phyloP scores from a whole-genome alignment of 1,140 invertebrate genomes.

The Nasonia giraulti region DNA sequence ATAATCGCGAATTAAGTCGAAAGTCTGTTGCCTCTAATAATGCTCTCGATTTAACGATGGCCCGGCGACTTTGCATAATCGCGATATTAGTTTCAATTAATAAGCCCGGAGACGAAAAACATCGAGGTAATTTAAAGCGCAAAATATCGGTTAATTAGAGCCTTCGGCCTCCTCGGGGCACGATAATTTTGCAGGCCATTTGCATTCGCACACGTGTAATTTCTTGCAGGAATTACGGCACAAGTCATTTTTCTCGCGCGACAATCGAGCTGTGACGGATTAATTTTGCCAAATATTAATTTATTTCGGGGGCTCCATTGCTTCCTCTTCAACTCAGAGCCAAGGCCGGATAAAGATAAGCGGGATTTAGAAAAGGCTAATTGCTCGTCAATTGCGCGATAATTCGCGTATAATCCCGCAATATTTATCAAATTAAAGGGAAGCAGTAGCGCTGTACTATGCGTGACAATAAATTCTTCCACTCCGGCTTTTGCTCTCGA shows the following conservation, averaged over 20 bases:
- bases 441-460: background rate
- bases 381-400: too few relatives aligned
- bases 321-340: too few relatives aligned
- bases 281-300: too few relatives aligned
- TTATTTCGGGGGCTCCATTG: too few relatives aligned
- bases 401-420: background rate
- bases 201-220: too few relatives aligned
- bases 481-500: background rate
- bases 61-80: conserved; percentile 35
- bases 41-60: conserved; percentile 31
- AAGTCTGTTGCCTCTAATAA: conserved; percentile 39
- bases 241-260: too few relatives aligned
- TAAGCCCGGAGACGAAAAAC: conserved; percentile 13
- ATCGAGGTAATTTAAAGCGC: background rate
- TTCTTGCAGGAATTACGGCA: too few relatives aligned
- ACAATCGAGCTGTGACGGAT: too few relatives aligned
- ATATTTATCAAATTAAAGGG: background rate
- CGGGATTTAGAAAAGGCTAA: too few relatives aligned
- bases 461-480: conserved; percentile 43
- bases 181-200: background rate
- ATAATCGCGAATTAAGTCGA: conserved; percentile 49
- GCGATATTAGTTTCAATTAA: conserved; percentile 48
- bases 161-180: background rate
- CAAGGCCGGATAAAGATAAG: too few relatives aligned
- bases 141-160: conserved; percentile 36